Evolutionary conservation across 2,888 invertebrate species (phyloP).

Genomic region (Rhingia campestris): DNA sequence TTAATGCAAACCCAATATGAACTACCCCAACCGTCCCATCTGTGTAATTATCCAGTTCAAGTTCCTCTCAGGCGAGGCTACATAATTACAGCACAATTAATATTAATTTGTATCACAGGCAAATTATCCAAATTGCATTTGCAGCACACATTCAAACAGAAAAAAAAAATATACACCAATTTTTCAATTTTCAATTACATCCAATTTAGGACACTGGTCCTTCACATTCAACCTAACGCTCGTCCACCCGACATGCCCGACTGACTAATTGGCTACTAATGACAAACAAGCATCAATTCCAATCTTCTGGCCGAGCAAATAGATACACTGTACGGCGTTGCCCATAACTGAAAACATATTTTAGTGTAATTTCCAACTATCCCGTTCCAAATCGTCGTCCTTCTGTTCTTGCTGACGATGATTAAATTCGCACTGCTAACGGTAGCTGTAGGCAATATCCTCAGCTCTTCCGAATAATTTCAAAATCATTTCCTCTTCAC

Average conservation of each 20-base stretch:
- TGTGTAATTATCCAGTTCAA: not conserved
- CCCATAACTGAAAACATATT: slow-evolving; percentile 35
- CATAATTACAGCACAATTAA: slow-evolving; percentile 51
- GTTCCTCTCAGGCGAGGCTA: not conserved
- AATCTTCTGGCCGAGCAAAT: slow-evolving; percentile 55
- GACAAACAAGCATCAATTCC: slow-evolving; percentile 63
- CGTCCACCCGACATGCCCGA: slow-evolving; percentile 16
- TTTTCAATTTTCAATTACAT: slow-evolving; percentile 54
- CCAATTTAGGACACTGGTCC: slow-evolving; percentile 28
- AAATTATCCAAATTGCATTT: slow-evolving; percentile 59
- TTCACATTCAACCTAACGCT: not conserved
- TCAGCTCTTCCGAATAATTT: slow-evolving; percentile 64
- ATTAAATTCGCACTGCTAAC: slow-evolving; percentile 43
- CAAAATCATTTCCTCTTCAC: slow-evolving; percentile 68
- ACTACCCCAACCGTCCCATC: too few species aligned
- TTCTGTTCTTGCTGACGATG: slow-evolving; percentile 26
- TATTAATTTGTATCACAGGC: slow-evolving; percentile 59
- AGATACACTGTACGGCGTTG: slow-evolving; percentile 12
- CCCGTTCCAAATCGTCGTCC: not conserved
- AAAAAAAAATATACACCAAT: slow-evolving; percentile 9
- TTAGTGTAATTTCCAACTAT: slow-evolving; percentile 28
- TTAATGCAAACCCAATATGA: too few species aligned
- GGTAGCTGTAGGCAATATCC: slow-evolving; percentile 59
- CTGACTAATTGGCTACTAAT: slow-evolving; percentile 64
- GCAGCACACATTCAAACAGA: not conserved